Percentiles rank a stretch among this genome's conserved stretches.
Conservation (phyloP, 2,113 vertebrate genomes). For the Verasper variegatus region DNA sequence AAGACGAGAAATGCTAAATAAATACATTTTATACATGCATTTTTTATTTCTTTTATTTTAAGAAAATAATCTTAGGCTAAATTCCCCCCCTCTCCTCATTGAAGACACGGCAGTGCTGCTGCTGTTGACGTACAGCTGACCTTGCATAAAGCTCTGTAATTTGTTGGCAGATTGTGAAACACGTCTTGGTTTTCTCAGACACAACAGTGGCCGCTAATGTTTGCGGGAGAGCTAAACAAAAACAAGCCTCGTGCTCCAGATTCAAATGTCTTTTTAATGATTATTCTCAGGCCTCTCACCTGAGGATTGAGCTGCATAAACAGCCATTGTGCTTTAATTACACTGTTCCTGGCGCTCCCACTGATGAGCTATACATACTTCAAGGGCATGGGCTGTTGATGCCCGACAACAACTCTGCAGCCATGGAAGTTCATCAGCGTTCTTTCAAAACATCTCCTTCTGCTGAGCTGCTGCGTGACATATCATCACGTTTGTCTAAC, state of each 20-base stretch:
- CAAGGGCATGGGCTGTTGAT: constrained; percentile 21
- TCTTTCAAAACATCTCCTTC: constrained; percentile 2
- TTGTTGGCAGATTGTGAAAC: constrained; percentile 22
- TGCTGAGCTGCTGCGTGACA: background rate
- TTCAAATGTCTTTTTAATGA: background rate
- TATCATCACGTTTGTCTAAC: constrained; percentile 16
- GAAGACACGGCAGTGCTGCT: background rate
- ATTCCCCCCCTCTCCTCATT: no score
- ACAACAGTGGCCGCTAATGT: constrained; percentile 33
- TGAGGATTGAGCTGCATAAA: constrained; percentile 44
- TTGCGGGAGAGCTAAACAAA: constrained; percentile 31
- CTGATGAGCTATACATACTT: constrained; percentile 10
- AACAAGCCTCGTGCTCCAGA: constrained; percentile 11
- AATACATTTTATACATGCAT: no score
- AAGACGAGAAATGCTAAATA: no score
- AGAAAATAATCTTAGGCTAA: no score
- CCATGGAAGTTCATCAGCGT: background rate
- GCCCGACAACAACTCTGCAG: background rate
- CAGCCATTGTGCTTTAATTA: constrained; percentile 40
- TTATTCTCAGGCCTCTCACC: constrained; percentile 20
- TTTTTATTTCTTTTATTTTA: no score
- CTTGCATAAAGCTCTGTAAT: background rate
- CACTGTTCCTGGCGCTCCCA: constrained; percentile 13
- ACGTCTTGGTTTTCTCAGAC: constrained; percentile 33
- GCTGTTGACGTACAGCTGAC: background rate